Percentiles rank a stretch among this genome's conserved stretches.
These are phyloP conservation scores for Otus scops DNA, from an alignment of 2,797 vertebrate genomes.

Conservation along the genomic window DNA sequence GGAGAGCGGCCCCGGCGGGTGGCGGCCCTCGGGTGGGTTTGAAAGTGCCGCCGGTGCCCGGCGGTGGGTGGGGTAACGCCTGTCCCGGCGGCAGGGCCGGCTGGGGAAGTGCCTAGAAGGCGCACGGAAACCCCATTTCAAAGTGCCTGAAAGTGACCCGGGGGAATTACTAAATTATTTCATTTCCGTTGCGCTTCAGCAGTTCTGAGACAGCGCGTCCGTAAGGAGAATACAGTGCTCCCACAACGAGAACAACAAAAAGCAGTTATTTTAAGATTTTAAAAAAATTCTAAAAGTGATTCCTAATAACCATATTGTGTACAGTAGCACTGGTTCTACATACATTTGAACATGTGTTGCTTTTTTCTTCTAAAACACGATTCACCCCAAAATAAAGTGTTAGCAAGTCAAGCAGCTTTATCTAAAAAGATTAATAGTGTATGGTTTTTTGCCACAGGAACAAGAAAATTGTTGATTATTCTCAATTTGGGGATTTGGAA, in stretches of 20 bases:
- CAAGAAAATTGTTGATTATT: conserved; percentile 85
- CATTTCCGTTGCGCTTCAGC: background rate
- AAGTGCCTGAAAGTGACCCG: rapidly evolving
- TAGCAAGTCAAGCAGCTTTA: background rate
- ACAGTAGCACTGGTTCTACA: rapidly evolving
- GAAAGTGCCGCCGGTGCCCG: no score
- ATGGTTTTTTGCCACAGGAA: conserved; percentile 71
- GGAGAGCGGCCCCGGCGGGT: background rate
- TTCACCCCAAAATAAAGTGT: background rate
- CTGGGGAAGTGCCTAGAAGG: rapidly evolving
- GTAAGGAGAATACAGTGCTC: rapidly evolving
- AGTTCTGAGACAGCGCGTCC: background rate
- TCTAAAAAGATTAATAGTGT: background rate
- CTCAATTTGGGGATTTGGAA: conserved; percentile 78
- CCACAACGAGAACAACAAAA: background rate
- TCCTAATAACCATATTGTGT: rapidly evolving
- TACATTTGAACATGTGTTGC: rapidly evolving
- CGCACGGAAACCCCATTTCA: rapidly evolving
- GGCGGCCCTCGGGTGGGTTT: background rate
- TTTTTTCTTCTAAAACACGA: background rate
- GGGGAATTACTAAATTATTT: no score
- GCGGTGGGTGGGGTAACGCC: rapidly evolving
- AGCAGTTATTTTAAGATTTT: background rate
- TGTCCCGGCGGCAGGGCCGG: rapidly evolving
- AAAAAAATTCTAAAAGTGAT: no score